phyloP scores from a whole-genome alignment of 2,797 vertebrate species.

The Streptopelia turtur region DNA sequence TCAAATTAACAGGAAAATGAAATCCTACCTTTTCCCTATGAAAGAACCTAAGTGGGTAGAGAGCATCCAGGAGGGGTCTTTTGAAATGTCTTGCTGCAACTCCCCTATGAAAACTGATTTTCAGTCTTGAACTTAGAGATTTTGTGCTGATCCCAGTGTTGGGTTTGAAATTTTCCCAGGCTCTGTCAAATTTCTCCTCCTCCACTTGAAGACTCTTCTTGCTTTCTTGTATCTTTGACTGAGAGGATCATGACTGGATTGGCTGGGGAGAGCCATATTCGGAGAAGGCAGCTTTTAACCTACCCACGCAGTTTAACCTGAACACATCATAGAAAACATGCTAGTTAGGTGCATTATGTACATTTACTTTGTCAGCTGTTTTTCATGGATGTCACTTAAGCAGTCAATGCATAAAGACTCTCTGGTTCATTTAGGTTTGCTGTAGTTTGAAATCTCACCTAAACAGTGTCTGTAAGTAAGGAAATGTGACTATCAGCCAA shows the following conservation, averaged over 20 bases:
- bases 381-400: neutral
- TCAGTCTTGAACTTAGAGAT: neutral
- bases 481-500: neutral
- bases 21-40: neutral
- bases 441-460: conserved; percentile 12
- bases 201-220: neutral
- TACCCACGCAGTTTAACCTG: neutral
- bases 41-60: neutral
- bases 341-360: neutral
- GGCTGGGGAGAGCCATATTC: neutral
- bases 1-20: neutral
- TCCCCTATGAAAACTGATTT: neutral
- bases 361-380: conserved; percentile 34
- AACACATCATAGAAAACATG: neutral
- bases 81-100: neutral
- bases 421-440: neutral
- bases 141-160: neutral
- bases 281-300: conserved; percentile 11
- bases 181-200: conserved; percentile 1
- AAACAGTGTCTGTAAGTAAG: neutral
- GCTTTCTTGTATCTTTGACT: conserved; percentile 3
- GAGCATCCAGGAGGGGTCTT: neutral
- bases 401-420: neutral
- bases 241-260: conserved; percentile 1
- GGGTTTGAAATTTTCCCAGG: neutral